phyloP scores from a whole-genome alignment of 2,797 vertebrate species.

The Poliocrania exsul region DNA sequence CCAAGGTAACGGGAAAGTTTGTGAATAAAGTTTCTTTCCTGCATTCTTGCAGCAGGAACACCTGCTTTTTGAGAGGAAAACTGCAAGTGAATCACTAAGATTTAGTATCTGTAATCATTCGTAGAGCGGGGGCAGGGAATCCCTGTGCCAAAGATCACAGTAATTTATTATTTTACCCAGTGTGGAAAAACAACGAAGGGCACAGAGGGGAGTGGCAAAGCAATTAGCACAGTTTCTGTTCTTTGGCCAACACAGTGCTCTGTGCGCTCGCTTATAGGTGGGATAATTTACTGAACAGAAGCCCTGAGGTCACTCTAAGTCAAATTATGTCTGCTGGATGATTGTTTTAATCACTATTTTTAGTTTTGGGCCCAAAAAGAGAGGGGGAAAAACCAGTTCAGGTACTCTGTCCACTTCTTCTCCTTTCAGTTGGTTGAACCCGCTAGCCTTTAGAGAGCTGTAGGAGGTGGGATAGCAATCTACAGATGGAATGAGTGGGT shows the following conservation, averaged over 20 bases:
- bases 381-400: neutral
- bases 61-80: neutral
- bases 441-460: neutral
- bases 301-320: neutral
- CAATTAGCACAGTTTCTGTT: neutral
- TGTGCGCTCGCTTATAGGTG: neutral
- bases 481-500: neutral
- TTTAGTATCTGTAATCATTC: neutral
- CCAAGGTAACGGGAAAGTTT: neutral
- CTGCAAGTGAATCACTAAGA: neutral
- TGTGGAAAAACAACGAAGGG: neutral
- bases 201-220: neutral
- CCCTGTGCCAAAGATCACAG: neutral
- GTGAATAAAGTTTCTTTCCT: neutral
- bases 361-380: neutral
- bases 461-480: neutral
- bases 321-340: neutral
- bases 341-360: slow-evolving; percentile 9
- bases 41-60: neutral
- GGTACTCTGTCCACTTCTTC: neutral
- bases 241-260: neutral
- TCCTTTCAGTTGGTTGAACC: neutral
- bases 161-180: neutral
- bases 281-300: neutral
- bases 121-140: neutral